Percentiles rank a stretch among this genome's conserved stretches.
phyloP scores from a whole-genome alignment of 2,113 vertebrate genomes.

The Antechinus flavipes region DNA sequence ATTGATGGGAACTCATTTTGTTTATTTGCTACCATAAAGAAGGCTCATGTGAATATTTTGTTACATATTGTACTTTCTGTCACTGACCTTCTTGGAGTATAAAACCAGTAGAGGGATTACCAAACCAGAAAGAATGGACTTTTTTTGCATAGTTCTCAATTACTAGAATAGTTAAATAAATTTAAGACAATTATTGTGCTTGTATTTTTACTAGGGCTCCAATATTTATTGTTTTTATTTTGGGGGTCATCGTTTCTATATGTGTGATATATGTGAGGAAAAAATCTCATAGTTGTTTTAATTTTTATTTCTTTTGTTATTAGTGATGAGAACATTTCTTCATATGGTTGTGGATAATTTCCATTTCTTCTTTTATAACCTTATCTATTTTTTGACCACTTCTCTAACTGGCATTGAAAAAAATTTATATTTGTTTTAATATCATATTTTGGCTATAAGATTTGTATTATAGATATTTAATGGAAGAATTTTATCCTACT shows the following conservation, averaged over 20 bases:
- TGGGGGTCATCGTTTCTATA: background rate
- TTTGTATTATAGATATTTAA: background rate
- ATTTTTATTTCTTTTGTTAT: background rate
- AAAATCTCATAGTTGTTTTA: background rate
- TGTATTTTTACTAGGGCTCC: background rate
- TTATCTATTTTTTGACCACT: background rate
- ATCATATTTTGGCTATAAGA: background rate
- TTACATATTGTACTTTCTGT: background rate
- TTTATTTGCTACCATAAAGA: no score
- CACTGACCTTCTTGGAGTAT: background rate
- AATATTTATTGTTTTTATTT: no score
- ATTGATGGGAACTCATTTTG: background rate
- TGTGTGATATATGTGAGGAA: no score
- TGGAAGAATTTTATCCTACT: background rate
- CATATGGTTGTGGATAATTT: background rate
- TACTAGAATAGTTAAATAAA: background rate
- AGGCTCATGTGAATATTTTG: no score
- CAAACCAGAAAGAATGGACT: background rate
- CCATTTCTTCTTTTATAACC: background rate
- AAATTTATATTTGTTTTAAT: background rate
- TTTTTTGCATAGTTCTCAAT: background rate
- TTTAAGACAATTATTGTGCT: background rate
- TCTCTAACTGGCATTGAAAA: background rate
- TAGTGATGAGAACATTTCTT: background rate
- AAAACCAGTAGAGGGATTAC: background rate